A percentile compares a stretch with the other conserved stretches of the same genome.
These are phyloP conservation scores for Tamandua tetradactyla DNA, from an alignment of 2,797 vertebrate species.

Conservation along the genomic window DNA sequence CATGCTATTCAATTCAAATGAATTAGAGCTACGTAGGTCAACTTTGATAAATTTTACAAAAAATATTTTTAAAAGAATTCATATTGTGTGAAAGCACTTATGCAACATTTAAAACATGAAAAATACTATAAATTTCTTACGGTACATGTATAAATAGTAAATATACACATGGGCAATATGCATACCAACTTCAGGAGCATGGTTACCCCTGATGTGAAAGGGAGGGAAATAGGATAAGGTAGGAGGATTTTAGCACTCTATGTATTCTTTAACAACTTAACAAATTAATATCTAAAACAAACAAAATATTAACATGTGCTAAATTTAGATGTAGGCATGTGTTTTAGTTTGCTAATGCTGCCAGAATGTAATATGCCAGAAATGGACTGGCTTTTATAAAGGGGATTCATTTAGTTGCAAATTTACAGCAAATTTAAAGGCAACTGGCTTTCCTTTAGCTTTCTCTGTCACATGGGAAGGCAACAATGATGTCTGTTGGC, in stretches of 20 bases:
- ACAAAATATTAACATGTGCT: neutral
- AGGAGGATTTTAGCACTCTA: neutral
- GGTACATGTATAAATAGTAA: neutral
- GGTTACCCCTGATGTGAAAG: neutral
- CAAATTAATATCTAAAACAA: neutral
- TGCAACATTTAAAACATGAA: conserved; percentile 28
- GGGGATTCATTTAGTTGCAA: too few species aligned
- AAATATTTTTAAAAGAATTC: neutral
- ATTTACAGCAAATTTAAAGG: too few species aligned
- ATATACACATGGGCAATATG: neutral
- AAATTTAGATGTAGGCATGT: neutral
- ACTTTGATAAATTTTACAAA: conserved; percentile 21
- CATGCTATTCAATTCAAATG: conserved; percentile 12
- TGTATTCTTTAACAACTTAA: conserved; percentile 16
- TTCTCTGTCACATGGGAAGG: too few species aligned
- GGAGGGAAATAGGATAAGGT: neutral
- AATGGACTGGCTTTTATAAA: too few species aligned
- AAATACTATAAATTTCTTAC: neutral
- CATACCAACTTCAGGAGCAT: neutral
- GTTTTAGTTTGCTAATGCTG: neutral
- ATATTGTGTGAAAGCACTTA: neutral
- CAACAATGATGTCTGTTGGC: too few species aligned
- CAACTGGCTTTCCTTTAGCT: too few species aligned
- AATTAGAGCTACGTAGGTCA: neutral
- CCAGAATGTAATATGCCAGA: too few species aligned